Conservation (phyloP, 1,140 invertebrate genomes). For the Drosophila tani region DNA sequence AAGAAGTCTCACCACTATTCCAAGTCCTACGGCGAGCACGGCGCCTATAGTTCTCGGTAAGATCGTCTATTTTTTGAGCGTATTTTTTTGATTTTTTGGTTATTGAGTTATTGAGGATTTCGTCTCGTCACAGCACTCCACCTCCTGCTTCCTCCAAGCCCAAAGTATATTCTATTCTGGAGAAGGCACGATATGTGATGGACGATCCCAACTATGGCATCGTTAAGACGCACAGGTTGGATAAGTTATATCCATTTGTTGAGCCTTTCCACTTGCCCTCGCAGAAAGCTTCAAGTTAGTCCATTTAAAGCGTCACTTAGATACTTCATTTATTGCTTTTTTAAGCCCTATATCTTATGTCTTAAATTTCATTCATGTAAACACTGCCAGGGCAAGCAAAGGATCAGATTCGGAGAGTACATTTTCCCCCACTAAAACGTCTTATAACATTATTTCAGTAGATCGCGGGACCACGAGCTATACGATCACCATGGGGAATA, state of each 20-base stretch:
- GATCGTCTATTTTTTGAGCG: neutral
- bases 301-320: too few species aligned
- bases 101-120: slow-evolving; percentile 2
- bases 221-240: slow-evolving; percentile 79
- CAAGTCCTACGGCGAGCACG: slow-evolving; percentile 77
- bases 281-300: neutral
- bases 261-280: neutral
- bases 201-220: slow-evolving; percentile 89
- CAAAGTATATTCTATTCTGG: slow-evolving; percentile 93
- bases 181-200: slow-evolving; percentile 92
- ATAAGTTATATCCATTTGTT: slow-evolving; percentile 1
- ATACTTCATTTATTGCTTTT: neutral
- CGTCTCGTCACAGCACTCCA: slow-evolving; percentile 62
- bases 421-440: neutral
- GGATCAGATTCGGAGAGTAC: neutral
- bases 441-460: slow-evolving; percentile 17
- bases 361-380: neutral
- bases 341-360: neutral
- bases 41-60: slow-evolving; percentile 72
- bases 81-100: neutral
- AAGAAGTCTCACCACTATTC: slow-evolving; percentile 83
- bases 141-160: slow-evolving; percentile 86
- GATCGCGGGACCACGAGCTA: slow-evolving; percentile 77
- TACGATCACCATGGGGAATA: slow-evolving; percentile 81
- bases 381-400: slow-evolving; percentile 9